Evolutionary conservation across 1,140 invertebrate genomes (phyloP).

Genomic region (Asbolus verrucosus): DNA sequence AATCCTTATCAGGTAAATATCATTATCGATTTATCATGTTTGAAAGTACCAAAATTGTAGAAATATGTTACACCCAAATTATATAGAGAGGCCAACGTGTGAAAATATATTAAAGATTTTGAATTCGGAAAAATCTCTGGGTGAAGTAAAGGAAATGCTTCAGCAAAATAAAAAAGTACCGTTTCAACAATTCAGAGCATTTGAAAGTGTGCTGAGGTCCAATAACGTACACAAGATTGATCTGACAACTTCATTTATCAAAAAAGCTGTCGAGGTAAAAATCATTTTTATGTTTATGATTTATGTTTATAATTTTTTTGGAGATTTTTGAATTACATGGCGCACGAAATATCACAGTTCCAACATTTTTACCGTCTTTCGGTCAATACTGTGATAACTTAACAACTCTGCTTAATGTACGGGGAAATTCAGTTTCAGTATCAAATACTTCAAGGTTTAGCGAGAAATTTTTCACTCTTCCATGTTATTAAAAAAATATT

Average conservation of each 20-base stretch:
- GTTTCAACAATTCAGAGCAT: not conserved
- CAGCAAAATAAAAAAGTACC: not conserved
- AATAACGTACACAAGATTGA: not conserved
- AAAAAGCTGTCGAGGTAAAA: not conserved
- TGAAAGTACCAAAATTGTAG: not conserved
- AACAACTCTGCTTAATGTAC: not conserved
- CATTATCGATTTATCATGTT: not conserved
- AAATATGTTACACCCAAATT: not conserved
- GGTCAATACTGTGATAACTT: not conserved
- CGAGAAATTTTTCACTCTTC: not conserved
- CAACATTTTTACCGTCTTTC: not conserved
- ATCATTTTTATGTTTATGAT: not conserved
- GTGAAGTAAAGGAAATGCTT: conserved; percentile 15
- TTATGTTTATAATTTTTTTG: not conserved
- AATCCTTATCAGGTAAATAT: not conserved
- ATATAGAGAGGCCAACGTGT: not conserved
- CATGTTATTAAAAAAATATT: not conserved
- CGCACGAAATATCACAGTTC: not conserved
- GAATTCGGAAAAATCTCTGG: not conserved
- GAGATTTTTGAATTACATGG: not conserved
- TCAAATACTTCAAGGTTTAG: conserved; percentile 2
- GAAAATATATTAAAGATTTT: not conserved
- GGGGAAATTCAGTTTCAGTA: not conserved
- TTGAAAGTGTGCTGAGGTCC: not conserved
- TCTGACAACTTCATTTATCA: not conserved